Evolutionary conservation across 2,113 vertebrate species (phyloP), one percentile per base, ranked within the genome.

Genomic region (Cromileptes altivelis): DNA sequence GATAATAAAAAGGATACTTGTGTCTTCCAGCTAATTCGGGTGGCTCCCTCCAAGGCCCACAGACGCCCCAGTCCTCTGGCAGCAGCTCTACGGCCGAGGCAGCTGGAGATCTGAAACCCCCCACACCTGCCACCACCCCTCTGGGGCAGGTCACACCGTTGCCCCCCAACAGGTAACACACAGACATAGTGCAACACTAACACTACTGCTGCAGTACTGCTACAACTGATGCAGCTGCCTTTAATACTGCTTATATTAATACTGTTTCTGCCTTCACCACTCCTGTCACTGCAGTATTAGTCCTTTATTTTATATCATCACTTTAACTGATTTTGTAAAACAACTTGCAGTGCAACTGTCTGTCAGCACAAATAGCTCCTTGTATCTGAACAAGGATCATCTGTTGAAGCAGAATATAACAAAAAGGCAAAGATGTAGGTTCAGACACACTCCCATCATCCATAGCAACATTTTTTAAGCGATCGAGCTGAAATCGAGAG

Each of bases 41-140:
- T 25, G 97, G 97, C 89, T 99, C 98, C 74, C 93, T 98, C 67
- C 98, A 99, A 94, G 98, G 98, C 70, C 98, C 98, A 1, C 97
- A 98, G 93, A 99, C 97, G 2, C 98, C 97, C 4, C 98, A 98
- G 88, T 99, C 98, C 33, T 97, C 97, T 3, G 96, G 97, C 92
- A 97, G 97, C 93, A 98, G 97, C 88, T 98, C 97, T 23, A 96
- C 97, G 93, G 95, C 96, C 8, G 98, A 99, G 93, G 95, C 96
- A 81, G 95, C 95, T 17, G 95, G 96, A 0, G 98, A 99, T 87
- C 95, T 97, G 95, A 98, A 99, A 89, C 97, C 97, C 0, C 97
- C 98, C 60, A 99, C 97, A 49, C 97, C 97, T 61, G 96, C 96
- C 86, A 97, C 97, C 85, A 98, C 98, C 77, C 97, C 98, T 70